Evolutionary conservation across 2,888 invertebrate species (phyloP), one percentile per base, ranked within the genome.

Genomic region (Ectemnius cavifrons): DNA sequence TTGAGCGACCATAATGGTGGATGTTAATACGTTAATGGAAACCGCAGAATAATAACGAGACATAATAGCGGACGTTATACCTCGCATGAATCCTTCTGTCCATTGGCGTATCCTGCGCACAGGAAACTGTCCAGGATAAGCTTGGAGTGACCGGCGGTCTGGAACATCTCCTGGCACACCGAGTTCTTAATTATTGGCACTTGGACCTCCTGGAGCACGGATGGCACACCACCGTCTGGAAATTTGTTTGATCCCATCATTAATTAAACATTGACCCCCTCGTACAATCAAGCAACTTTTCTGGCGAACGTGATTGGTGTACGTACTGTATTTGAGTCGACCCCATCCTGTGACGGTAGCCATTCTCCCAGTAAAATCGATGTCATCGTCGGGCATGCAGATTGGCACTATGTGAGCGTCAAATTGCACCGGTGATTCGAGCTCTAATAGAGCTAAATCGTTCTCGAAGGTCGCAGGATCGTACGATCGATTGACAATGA

Each of bases 311-410:
- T 27, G 46, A 45, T 14, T 28, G 27, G 20, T 28, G 14, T 67
- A 85, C 91, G 88, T 84, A 93, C 96, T 96, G 88, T 97, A 97
- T 91, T 96, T 97, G 56, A 97, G 93, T 16, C 97, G 93, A 0
- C 98, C 98, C 97, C 97, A 98, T 1, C 98, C 98, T 0, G 97
- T 97, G 2, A 98, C 97, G 0, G 96, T 96, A 0, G 97, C 98
- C 93, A 96, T 94, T 71, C 95, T 93, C 0, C 97, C 97, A 0
- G 96, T 96, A 90, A 95, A 97, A 87, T 97, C 97, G 0, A 95
- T 94, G 0, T 89, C 87, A 66, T 96, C 95, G 58, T 95, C 95
- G 0, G 97, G 97, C 94, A 98, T 94, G 91, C 98, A 98, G 90
- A 98, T 97, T 27, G 98, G 98, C 52, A 97, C 97, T 79, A 98